phyloP scores from a whole-genome alignment of 2,888 invertebrate species.

The Gnatocerus cornutus region DNA sequence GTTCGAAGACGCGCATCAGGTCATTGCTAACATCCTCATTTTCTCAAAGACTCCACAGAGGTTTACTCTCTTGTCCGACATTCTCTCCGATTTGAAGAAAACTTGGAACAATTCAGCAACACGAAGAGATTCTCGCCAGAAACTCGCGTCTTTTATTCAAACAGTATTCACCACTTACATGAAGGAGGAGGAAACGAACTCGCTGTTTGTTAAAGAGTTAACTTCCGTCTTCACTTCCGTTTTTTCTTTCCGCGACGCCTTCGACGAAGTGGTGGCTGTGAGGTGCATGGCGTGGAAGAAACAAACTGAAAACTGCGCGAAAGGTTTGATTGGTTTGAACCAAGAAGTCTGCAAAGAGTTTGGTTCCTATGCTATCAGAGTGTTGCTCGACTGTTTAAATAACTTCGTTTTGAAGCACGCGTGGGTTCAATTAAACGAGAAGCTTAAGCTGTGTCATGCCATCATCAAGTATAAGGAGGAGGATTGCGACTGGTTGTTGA shows the following conservation, averaged over 20 bases:
- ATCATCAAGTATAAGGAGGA: background rate
- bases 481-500: background rate
- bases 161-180: background rate
- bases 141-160: background rate
- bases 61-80: background rate
- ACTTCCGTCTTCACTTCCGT: background rate
- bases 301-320: background rate
- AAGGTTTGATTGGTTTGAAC: background rate
- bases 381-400: background rate
- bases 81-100: background rate
- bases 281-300: background rate
- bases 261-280: background rate
- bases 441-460: background rate
- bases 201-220: background rate
- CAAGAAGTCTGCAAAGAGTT: background rate
- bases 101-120: background rate
- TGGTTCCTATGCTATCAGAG: background rate
- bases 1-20: background rate
- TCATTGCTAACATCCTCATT: background rate
- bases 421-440: background rate
- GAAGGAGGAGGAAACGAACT: background rate
- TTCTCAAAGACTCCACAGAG: background rate
- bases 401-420: background rate
- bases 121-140: background rate
- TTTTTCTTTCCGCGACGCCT: background rate